Conservation (phyloP, 2,797 vertebrate species). For the Molossus alvarezi region DNA sequence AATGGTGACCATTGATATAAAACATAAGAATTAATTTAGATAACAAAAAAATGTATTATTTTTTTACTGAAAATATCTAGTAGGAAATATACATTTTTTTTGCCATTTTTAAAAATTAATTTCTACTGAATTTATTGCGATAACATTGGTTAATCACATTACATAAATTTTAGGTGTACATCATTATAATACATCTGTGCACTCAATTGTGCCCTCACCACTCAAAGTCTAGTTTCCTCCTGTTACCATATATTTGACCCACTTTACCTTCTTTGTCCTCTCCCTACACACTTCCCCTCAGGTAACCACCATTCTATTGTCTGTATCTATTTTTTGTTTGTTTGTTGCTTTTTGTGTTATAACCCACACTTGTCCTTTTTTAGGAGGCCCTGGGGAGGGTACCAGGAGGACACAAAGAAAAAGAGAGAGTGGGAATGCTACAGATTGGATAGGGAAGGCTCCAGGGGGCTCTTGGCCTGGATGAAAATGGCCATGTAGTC, state of each 20-base stretch:
- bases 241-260: not conserved
- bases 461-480: not conserved
- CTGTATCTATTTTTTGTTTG: not conserved
- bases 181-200: not conserved
- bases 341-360: not conserved
- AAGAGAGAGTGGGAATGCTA: not conserved
- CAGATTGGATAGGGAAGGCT: not conserved
- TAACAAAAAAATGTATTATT: constrained; percentile 20
- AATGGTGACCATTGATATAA: not conserved
- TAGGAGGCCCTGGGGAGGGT: not conserved
- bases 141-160: not conserved
- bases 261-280: not conserved
- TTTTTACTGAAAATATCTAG: constrained; percentile 32
- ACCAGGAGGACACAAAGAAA: not conserved
- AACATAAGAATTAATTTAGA: not conserved
- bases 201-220: not conserved
- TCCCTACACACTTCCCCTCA: not conserved
- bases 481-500: not conserved
- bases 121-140: not conserved
- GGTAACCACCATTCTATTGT: not conserved
- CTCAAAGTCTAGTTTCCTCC: too few relatives aligned
- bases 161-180: not conserved
- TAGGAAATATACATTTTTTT: not conserved
- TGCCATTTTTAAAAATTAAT: not conserved
- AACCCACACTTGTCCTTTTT: not conserved